Base-by-base conservation (phyloP, 2,888 invertebrate genomes). In the Cataglyphis altisquamis region DNA sequence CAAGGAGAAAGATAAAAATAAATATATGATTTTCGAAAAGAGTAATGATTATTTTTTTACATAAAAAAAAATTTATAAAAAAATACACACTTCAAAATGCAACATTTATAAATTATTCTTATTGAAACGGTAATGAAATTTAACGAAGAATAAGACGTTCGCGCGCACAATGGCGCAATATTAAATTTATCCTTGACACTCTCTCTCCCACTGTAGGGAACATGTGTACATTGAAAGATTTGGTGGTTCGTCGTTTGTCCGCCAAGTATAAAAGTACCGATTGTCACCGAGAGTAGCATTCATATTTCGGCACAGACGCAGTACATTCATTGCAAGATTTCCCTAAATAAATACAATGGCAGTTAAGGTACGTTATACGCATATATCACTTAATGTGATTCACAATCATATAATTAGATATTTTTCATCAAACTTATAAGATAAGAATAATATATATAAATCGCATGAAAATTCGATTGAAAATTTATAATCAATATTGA, bases 221-320 rank as follows among this genome's bases (percentile, higher is more conserved):
- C 45, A 52, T 45, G n/a, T 6, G 32, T 32, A 82, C 82, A 60
- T n/a, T 21, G 77, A 66, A 82, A 64, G 82, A 82, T 82, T 82
- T 82, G n/a, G 63, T 21, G 52, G 39, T 18, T 82, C 82, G 39
- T 64, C 81, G 72, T 78, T 78, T 57, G 78, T 78, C 39, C 60
- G 75, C 25, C 60, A 73, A 80, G 78, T 80, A 80, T 80, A 80
- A 80, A 80, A 80, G 78, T 80, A 73, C 78, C 78, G 78, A 80
- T 80, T 80, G 78, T 74, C 78, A 80, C 29, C 39, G 78, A 25
- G 9, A n/a, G 45, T 74, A 73, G 25, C 78, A 80, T 60, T 80
- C 78, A 52, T 60, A 80, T 80, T 80, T 80, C 74, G 9, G 36
- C 25, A 73, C 60, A 80, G 75, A 73, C 25, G 3, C 60, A 52